Evolutionary conservation across 2,797 vertebrate species (phyloP), one percentile per base, ranked within the genome.

Genomic region (Esox lucius): DNA sequence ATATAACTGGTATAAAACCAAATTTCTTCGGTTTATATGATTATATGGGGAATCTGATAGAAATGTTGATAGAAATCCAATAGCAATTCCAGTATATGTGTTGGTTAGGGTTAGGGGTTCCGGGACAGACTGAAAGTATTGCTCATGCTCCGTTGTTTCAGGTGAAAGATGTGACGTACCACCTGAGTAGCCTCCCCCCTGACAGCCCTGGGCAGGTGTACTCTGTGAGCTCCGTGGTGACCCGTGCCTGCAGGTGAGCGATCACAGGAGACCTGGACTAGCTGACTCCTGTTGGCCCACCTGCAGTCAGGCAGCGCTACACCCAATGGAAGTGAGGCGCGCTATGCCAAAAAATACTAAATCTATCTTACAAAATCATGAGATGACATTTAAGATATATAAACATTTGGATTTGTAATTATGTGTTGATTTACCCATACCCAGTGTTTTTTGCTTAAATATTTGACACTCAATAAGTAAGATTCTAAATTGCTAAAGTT

Each of bases 181-280:
- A 90, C 51, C 46, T 93, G 68, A 87, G 84, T 64, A 90, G 79
- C 72, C 94, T 94, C 74, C 94, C 92, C 9, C 94, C 93, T 9
- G 91, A 93, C 28, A 46, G 86, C 17, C 86, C 85, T 0, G 91
- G 93, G 19, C 93, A 93, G 84, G 33, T 39, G 2, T 93, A 91
- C 80, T 93, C 93, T 2, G 28, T 94, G 26, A n/a, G 76, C 71
- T 88, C 89, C 2, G 28, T 91, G 28, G 83, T 94, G 69, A 87
- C 75, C 22, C 87, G 85, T 62, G 94, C 91, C 48, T 90, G 83
- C 86, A 93, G 93, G 94, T 94, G 68, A 70, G 22, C 0, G 15
- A 70, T 26, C 2, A 4, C 24, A 13, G 46, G 2, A 22, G 19
- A 61, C 53, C 53, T 59, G 8, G n/a, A 3, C 19, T 19, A 6